phyloP scores from a whole-genome alignment of 2,113 vertebrate species.

The Gnathonemus longibarbis region DNA sequence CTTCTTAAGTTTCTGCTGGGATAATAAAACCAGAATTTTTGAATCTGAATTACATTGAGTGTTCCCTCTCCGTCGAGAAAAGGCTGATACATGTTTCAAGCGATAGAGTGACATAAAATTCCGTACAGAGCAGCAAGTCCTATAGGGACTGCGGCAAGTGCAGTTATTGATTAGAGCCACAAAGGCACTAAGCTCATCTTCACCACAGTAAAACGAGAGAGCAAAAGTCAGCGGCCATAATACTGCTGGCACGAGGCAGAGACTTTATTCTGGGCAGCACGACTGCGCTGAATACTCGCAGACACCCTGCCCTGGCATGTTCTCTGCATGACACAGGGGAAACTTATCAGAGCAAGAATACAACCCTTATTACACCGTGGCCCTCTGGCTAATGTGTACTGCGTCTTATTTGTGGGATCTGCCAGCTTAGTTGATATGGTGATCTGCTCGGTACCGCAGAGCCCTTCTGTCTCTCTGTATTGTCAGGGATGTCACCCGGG shows the following conservation, averaged over 20 bases:
- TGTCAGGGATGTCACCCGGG: neutral
- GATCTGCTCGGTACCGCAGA: too few species aligned
- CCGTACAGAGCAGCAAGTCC: neutral
- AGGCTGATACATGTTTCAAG: neutral
- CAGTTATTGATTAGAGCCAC: neutral
- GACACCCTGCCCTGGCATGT: neutral
- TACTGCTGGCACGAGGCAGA: neutral
- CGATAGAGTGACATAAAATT: neutral
- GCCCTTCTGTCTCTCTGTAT: neutral
- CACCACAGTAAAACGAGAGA: neutral
- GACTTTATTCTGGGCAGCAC: neutral
- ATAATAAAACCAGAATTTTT: neutral
- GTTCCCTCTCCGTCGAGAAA: neutral
- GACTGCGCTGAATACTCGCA: neutral
- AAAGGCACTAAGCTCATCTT: neutral
- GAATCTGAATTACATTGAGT: neutral
- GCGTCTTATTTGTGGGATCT: neutral
- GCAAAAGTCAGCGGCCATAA: neutral
- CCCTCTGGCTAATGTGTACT: neutral
- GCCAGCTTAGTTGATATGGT: neutral
- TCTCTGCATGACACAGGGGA: neutral
- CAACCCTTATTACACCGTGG: neutral
- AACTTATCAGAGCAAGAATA: neutral
- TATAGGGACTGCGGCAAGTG: too few species aligned
- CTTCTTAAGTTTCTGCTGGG: neutral